phyloP scores from a whole-genome alignment of 2,113 vertebrate genomes.

The cattle (Bos taurus) region ARS-UCD2.0 NC_037344.1:53567501-53568000 shows the following conservation, averaged over 20 bases:
- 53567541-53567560: constrained; percentile 79
- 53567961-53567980: not conserved
- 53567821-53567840: not conserved
- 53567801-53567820: not conserved
- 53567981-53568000: not conserved
- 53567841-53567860: not conserved
- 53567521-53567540: constrained; percentile 71
- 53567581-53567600: not conserved
- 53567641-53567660: accelerated
- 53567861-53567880: not conserved
- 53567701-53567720: accelerated
- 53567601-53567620: constrained; percentile 27
- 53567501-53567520: constrained; percentile 55
- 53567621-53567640: not conserved
- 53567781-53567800: not conserved
- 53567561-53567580: not conserved
- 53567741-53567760: not conserved
- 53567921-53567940: not conserved
- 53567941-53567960: not conserved
- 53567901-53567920: not conserved
- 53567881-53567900: not conserved
- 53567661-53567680: accelerated
- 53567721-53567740: not conserved
- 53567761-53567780: not conserved
- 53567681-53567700: accelerated